Base-by-base conservation (phyloP, 2,113 vertebrate species). In the Telmatochromis brachygnathus region DNA sequence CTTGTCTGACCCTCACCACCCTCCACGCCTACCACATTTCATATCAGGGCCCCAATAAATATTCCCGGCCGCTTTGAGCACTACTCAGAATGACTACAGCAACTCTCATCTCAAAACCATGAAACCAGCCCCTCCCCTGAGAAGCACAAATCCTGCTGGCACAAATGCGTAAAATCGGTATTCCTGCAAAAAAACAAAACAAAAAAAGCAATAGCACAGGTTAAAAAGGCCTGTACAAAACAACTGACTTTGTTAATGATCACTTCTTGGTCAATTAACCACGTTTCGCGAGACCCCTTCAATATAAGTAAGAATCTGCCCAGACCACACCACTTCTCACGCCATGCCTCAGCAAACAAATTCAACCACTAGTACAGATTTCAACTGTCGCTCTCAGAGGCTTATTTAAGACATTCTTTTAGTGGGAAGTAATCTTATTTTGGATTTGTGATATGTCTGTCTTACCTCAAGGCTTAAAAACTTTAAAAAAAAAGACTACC, bases 41-140 rank as follows among this genome's bases (percentile, higher is more conserved):
- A 93, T 94, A 94, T 87, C 89, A 93, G 92, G 89, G 91, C 83
- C 89, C 89, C 89, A 93, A 95, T 93, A 95, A 95, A 96, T 94
- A 94, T 91, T 60, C 92, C 83, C 82, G 85, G 80, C 85, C 84
- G n/a, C 55, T 87, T 62, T 87, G 88, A 81, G 89, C 82, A 82
- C 87, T 88, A 85, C 84, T 84, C 83, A 91, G 79, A 92, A 93
- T 92, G 89, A 89, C 85, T 87, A 68, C 77, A 79, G 84, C 17
- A 82, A 79, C 84, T 77, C 84, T 82, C 73, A 75, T 94, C 62
- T 81, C 58, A 90, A 88, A 87, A 85, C 47, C n/a, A 83, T 56
- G 80, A 73, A 65, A 37, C 51, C 39, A 8, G 37, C 21, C 56
- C 54, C 47, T 26, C n/a, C 21, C 39, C 26, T 26, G 23, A 88